These are phyloP conservation scores for Tetraneura akinire DNA, from an alignment of 1,140 invertebrate species.

Conservation along the genomic window DNA sequence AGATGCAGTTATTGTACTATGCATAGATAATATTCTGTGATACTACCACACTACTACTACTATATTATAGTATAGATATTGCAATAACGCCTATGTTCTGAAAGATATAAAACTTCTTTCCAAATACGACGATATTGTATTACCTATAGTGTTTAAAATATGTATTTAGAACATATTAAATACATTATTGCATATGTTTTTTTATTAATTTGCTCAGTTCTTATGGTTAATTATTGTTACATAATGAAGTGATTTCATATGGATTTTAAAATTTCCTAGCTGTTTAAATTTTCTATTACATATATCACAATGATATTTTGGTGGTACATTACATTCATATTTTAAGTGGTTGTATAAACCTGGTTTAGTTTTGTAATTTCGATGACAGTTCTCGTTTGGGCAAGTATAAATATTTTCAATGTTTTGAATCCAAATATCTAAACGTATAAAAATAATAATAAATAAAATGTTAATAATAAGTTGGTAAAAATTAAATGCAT, in stretches of 20 bases:
- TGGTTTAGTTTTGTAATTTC: constrained; percentile 57
- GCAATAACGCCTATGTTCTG: no score
- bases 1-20: no score
- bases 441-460: not conserved
- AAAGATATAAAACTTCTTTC: no score
- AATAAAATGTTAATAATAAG: not conserved
- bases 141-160: no score
- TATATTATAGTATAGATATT: no score
- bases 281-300: constrained; percentile 59
- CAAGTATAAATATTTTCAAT: constrained; percentile 24
- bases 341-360: constrained; percentile 63
- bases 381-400: constrained; percentile 58
- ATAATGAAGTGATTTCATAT: constrained; percentile 54
- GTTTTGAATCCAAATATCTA: constrained; percentile 30
- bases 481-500: not conserved
- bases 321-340: constrained; percentile 63
- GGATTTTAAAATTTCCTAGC: constrained; percentile 56
- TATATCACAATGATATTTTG: constrained; percentile 60
- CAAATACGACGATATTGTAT: no score
- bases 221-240: constrained; percentile 46
- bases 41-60: no score
- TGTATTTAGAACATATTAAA: no score
- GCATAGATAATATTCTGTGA: no score
- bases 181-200: no score
- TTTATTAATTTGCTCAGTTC: not conserved